These are phyloP conservation scores for Drosophila pectinifera DNA, from an alignment of 1,140 invertebrate species.

Conservation along the genomic window DNA sequence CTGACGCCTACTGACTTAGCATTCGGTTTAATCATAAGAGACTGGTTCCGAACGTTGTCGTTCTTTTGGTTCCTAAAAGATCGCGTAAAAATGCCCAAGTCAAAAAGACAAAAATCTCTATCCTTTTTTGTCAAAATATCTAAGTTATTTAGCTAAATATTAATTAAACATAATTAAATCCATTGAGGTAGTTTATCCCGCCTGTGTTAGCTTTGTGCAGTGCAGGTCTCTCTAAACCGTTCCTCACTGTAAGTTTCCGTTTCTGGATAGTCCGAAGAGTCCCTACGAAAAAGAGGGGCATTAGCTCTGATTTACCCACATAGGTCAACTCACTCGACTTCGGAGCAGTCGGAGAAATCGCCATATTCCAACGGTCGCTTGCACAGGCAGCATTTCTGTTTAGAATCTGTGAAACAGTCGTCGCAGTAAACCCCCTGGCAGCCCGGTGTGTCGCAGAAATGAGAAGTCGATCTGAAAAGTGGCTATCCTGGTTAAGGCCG, in stretches of 20 bases:
- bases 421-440: constrained; percentile 91
- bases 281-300: constrained; percentile 1
- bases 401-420: constrained; percentile 90
- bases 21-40: no score
- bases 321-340: constrained; percentile 87
- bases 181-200: neutral
- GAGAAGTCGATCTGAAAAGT: constrained; percentile 31
- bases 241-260: constrained; percentile 5
- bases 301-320: neutral
- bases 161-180: neutral
- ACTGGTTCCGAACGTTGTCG: no score
- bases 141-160: no score
- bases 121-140: no score
- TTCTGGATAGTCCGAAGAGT: constrained; percentile 33
- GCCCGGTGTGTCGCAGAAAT: constrained; percentile 87
- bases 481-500: neutral
- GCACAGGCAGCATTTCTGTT: constrained; percentile 91
- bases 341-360: constrained; percentile 90
- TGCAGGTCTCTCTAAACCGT: neutral
- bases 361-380: constrained; percentile 90
- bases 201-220: no score
- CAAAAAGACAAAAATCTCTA: no score
- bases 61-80: no score
- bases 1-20: no score
- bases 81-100: no score